phyloP scores from a whole-genome alignment of 2,888 invertebrate genomes.

The Sminthurides aquaticus region DNA sequence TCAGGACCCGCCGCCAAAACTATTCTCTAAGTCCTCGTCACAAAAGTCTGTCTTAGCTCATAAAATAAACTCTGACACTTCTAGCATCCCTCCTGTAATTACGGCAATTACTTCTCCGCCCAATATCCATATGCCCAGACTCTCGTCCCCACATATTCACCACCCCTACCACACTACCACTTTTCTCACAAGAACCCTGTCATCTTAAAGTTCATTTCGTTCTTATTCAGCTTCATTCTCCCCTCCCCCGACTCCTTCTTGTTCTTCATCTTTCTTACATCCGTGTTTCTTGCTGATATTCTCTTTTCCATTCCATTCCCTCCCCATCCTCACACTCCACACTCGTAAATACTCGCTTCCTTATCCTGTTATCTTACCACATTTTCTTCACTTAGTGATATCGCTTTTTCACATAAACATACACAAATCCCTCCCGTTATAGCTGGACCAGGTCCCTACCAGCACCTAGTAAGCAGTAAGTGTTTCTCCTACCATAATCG shows the following conservation, averaged over 20 bases:
- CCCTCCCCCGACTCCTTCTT: not conserved
- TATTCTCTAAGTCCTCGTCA: not conserved
- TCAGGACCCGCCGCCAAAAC: not conserved
- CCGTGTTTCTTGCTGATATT: too few species aligned
- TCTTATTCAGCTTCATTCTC: not conserved
- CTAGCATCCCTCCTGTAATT: not conserved
- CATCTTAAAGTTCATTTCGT: not conserved
- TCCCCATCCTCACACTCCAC: too few species aligned
- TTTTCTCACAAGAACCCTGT: not conserved
- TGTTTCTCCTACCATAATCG: too few species aligned
- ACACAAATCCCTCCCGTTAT: not conserved
- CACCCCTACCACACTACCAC: not conserved
- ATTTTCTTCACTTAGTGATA: not conserved
- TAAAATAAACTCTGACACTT: not conserved
- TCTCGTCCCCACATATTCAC: not conserved
- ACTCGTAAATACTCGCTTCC: too few species aligned
- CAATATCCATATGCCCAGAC: not conserved
- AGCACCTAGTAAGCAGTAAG: too few species aligned
- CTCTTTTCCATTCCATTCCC: too few species aligned
- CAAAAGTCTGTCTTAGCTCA: not conserved
- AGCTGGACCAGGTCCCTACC: not conserved
- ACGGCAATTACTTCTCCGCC: not conserved
- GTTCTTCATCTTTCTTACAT: too few species aligned
- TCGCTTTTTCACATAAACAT: not conserved
- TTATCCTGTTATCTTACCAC: too few species aligned